Conservation (phyloP, 2,113 vertebrate genomes). For the Calyptommatus sinebrachiatus region DNA sequence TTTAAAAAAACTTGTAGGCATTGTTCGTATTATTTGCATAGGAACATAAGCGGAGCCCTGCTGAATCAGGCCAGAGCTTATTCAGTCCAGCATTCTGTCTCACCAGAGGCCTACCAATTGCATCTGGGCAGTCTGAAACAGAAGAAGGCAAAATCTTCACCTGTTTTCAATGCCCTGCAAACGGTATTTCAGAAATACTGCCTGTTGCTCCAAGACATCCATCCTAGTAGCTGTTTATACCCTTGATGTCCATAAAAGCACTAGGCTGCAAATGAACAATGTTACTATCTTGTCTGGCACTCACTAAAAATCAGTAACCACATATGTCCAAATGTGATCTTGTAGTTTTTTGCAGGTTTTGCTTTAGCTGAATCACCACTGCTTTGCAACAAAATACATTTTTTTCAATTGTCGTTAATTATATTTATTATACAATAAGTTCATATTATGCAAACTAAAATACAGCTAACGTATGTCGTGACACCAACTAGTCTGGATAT, state of each 20-base stretch:
- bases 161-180: too few relatives aligned
- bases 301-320: not conserved
- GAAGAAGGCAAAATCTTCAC: too few relatives aligned
- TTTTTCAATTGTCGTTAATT: constrained; percentile 6
- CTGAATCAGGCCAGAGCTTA: too few relatives aligned
- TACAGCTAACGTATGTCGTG: too few relatives aligned
- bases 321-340: constrained; percentile 10
- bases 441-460: not conserved
- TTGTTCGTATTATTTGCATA: not conserved
- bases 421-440: not conserved
- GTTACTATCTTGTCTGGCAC: constrained; percentile 5
- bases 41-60: too few relatives aligned
- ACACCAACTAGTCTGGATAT: too few relatives aligned
- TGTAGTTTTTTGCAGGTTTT: constrained; percentile 13
- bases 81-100: too few relatives aligned
- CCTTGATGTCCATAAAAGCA: not conserved
- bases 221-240: too few relatives aligned
- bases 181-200: too few relatives aligned
- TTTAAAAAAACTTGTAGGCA: not conserved
- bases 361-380: constrained; percentile 25
- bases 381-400: constrained; percentile 30
- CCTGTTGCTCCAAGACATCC: too few relatives aligned
- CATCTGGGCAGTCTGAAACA: too few relatives aligned
- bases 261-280: constrained; percentile 11
- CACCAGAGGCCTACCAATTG: too few relatives aligned